Evolutionary conservation across 2,113 vertebrate species (phyloP).

Genomic region (Oenanthe oenanthe): DNA sequence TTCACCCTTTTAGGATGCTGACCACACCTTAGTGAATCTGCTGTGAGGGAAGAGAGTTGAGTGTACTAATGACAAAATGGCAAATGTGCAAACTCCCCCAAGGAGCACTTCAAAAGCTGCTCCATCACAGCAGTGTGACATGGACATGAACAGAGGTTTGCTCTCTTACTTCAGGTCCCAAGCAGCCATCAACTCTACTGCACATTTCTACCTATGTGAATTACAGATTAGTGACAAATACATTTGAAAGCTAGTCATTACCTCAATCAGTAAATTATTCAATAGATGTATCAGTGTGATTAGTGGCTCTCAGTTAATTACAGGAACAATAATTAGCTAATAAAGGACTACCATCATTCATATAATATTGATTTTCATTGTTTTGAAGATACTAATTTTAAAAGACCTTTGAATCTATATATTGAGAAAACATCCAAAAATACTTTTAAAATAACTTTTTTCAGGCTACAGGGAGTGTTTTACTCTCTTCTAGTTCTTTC

Average conservation of each 20-base stretch:
- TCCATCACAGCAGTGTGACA: neutral
- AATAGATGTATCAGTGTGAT: constrained; percentile 31
- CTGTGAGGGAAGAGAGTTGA: neutral
- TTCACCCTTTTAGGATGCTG: neutral
- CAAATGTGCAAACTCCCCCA: neutral
- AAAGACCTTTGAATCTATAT: neutral
- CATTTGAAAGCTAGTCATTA: constrained; percentile 32
- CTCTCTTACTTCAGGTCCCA: neutral
- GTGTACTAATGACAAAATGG: neutral
- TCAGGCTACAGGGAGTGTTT: neutral
- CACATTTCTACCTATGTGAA: constrained; percentile 24
- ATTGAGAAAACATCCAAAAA: neutral
- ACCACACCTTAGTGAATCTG: neutral
- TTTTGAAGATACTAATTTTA: neutral
- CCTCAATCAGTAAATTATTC: constrained; percentile 45
- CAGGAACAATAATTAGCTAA: constrained; percentile 47
- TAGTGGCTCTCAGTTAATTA: constrained; percentile 49
- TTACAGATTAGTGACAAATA: constrained; percentile 45
- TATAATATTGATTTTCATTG: constrained; percentile 7
- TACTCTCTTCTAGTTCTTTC: neutral
- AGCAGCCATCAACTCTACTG: neutral
- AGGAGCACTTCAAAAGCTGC: constrained; percentile 21
- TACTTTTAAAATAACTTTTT: neutral
- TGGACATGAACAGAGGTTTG: neutral
- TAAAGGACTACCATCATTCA: neutral